Conservation (phyloP, 1,140 invertebrate genomes). For the Pinna nobilis region DNA sequence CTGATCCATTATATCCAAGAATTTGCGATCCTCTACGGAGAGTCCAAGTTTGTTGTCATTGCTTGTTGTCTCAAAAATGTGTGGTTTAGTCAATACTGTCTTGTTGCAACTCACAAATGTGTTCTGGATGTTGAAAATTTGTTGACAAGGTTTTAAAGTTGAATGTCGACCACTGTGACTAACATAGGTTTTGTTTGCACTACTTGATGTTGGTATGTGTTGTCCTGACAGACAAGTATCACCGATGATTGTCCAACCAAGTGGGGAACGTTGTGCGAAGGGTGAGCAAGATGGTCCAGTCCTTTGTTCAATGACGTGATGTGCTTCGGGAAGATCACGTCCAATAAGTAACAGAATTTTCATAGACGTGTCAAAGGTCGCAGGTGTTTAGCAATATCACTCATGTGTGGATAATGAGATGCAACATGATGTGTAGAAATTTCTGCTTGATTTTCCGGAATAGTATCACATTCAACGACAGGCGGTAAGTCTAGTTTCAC, state of each 20-base stretch:
- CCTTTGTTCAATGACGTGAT: slow-evolving; percentile 30
- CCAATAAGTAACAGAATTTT: slow-evolving; percentile 32
- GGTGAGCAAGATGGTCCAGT: slow-evolving; percentile 8
- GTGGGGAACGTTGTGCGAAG: slow-evolving; percentile 20
- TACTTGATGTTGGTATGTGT: background rate
- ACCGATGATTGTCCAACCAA: slow-evolving; percentile 31
- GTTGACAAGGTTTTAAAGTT: slow-evolving; percentile 12
- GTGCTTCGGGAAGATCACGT: slow-evolving; percentile 17
- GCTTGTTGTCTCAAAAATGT: slow-evolving; percentile 12
- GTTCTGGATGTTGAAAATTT: too few species aligned
- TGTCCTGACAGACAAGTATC: slow-evolving; percentile 14
- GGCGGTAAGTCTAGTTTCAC: slow-evolving; percentile 10
- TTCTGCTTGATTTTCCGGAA: slow-evolving; percentile 15
- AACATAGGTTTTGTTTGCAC: background rate
- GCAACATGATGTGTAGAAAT: slow-evolving; percentile 29
- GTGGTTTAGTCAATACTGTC: background rate
- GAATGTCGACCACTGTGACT: background rate
- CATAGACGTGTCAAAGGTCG: background rate
- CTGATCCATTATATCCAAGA: slow-evolving; percentile 34
- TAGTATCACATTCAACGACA: slow-evolving; percentile 26
- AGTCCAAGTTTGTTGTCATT: slow-evolving; percentile 28
- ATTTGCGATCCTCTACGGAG: slow-evolving; percentile 29
- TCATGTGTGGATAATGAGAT: slow-evolving; percentile 16
- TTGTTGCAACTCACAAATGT: too few species aligned
- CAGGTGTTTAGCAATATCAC: slow-evolving; percentile 14